A percentile compares a stretch with the other conserved stretches of the same genome.
Evolutionary conservation across 2,888 invertebrate genomes (phyloP).

Genomic region (Netelia fuscicornis): DNA sequence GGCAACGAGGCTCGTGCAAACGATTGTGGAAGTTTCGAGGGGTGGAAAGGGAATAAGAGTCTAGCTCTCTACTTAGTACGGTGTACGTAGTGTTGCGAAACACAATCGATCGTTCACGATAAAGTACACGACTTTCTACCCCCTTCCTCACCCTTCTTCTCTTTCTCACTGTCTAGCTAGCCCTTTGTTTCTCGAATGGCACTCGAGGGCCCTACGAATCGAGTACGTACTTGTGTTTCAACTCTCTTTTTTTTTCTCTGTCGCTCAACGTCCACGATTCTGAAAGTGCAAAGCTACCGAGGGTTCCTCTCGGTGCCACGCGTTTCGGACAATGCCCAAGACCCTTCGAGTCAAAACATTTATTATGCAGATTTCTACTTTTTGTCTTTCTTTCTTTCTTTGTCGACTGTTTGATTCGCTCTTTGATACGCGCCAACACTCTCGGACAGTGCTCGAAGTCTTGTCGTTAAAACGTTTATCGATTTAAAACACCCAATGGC

Average conservation of each 20-base stretch:
- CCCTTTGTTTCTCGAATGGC: slow-evolving; percentile 73
- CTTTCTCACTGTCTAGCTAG: slow-evolving; percentile 31
- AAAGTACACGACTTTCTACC: slow-evolving; percentile 61
- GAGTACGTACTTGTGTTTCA: slow-evolving; percentile 66
- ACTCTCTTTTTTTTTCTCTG: slow-evolving; percentile 15
- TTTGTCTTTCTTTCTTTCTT: slow-evolving; percentile 4
- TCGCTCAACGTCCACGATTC: slow-evolving; percentile 8
- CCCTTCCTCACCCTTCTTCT: slow-evolving; percentile 40
- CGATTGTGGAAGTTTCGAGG: slow-evolving; percentile 28
- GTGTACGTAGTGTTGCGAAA: slow-evolving; percentile 50
- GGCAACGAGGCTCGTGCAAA: slow-evolving; percentile 67
- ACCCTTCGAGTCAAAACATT: slow-evolving; percentile 63
- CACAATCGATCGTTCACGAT: slow-evolving; percentile 66
- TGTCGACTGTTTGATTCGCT: slow-evolving; percentile 51
- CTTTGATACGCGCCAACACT: slow-evolving; percentile 53
- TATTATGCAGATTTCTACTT: slow-evolving; percentile 56
- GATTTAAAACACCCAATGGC: background rate
- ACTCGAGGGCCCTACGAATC: slow-evolving; percentile 70
- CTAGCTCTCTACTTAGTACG: slow-evolving; percentile 20
- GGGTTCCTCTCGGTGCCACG: slow-evolving; percentile 52
- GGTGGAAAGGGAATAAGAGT: slow-evolving; percentile 11
- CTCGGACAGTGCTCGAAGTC: slow-evolving; percentile 35
- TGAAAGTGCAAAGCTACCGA: slow-evolving; percentile 41
- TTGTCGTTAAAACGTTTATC: slow-evolving; percentile 42
- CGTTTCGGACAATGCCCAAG: slow-evolving; percentile 64